Conservation (phyloP, 2,113 vertebrate species). For the Oncorhynchus kisutch region DNA sequence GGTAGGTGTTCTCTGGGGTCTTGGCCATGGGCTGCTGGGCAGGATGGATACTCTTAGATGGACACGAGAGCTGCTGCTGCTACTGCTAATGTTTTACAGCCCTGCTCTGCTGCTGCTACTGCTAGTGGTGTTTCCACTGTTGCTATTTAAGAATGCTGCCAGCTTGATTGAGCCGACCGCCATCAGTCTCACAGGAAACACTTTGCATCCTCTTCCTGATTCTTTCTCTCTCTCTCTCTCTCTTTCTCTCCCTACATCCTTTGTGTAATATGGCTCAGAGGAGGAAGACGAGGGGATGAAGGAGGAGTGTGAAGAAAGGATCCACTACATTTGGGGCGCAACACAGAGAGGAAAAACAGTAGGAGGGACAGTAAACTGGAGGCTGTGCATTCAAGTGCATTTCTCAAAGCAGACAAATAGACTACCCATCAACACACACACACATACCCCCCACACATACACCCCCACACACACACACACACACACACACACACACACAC, state of each 20-base stretch:
- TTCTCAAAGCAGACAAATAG: constrained; percentile 19
- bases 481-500: background rate
- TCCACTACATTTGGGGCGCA: constrained; percentile 6
- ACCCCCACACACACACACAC: too few relatives aligned
- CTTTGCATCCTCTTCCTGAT: constrained; percentile 24
- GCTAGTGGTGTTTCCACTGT: background rate
- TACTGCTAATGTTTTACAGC: background rate
- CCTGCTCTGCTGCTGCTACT: constrained; percentile 8
- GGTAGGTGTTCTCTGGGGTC: constrained; percentile 44
- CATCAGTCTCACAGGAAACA: constrained; percentile 21
- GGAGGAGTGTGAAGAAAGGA: background rate
- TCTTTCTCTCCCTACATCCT: constrained; percentile 3
- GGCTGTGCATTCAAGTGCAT: constrained; percentile 22
- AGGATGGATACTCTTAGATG: constrained; percentile 42
- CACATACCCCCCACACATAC: background rate
- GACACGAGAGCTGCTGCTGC: constrained; percentile 32
- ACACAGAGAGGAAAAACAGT: constrained; percentile 4
- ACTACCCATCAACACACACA: background rate
- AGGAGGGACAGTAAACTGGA: constrained; percentile 6
- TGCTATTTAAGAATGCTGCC: constrained; percentile 38
- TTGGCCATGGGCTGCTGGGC: constrained; percentile 40
- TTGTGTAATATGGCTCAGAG: constrained; percentile 22
- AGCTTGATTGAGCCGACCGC: constrained; percentile 9
- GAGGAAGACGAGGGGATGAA: background rate
- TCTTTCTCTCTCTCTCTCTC: background rate